These are phyloP conservation scores for Eulemur coronatus DNA, from an alignment of 2,797 vertebrate genomes.

Conservation along the genomic window DNA sequence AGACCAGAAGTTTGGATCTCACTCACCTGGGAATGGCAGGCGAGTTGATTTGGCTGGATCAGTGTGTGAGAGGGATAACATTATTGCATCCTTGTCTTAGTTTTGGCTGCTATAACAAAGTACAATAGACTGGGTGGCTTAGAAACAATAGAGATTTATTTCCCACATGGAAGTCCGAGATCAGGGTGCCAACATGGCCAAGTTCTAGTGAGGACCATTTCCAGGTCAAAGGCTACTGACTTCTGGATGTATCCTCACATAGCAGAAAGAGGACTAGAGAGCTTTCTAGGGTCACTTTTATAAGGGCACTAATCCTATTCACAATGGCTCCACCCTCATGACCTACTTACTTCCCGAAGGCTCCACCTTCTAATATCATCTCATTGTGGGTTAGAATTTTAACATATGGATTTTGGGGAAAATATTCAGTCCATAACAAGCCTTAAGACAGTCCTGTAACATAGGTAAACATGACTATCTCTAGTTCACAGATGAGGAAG, in stretches of 20 bases:
- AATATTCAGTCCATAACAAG: background rate
- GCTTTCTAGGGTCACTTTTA: background rate
- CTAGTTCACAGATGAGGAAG: background rate
- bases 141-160: background rate
- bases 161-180: background rate
- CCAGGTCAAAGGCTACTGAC: background rate
- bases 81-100: background rate
- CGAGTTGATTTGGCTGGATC: background rate
- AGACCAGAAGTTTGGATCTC: background rate
- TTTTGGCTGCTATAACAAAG: background rate
- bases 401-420: background rate
- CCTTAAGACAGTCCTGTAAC: background rate
- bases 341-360: background rate
- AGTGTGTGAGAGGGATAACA: background rate
- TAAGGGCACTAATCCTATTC: background rate
- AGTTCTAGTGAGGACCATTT: background rate
- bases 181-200: background rate
- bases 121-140: background rate
- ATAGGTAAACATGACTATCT: background rate
- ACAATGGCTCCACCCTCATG: background rate
- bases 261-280: background rate
- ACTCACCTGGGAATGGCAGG: background rate
- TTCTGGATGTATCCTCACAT: background rate
- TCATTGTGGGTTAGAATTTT: background rate
- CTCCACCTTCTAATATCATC: background rate